Percentiles rank a stretch among this genome's conserved stretches.
Conservation (phyloP, 2,797 vertebrate genomes). For the Lateolabrax maculatus region DNA sequence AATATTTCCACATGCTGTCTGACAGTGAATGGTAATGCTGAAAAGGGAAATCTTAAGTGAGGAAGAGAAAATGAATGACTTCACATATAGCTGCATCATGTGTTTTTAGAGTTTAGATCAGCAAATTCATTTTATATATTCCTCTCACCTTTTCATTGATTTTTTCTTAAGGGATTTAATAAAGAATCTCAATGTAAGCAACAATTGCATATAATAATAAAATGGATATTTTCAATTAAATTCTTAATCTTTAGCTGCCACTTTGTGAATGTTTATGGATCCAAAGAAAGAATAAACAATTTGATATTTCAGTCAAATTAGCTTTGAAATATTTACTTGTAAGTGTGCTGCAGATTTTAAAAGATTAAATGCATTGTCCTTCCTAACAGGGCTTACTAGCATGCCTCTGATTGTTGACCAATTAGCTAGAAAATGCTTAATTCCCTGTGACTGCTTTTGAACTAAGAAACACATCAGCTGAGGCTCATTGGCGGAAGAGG, state of each 20-base stretch:
- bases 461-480: constrained; percentile 40
- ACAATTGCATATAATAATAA: background rate
- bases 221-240: too few relatives aligned
- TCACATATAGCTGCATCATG: background rate
- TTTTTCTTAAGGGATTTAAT: background rate
- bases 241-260: background rate
- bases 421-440: constrained; percentile 39
- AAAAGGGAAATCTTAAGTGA: background rate
- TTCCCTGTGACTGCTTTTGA: constrained; percentile 13
- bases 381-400: constrained; percentile 12
- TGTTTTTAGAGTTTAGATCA: constrained; percentile 16
- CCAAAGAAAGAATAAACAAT: background rate
- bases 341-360: constrained; percentile 39
- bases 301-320: constrained; percentile 22
- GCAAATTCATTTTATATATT: background rate
- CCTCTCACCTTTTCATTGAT: background rate
- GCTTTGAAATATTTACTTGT: constrained; percentile 7
- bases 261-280: background rate
- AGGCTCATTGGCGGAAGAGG: constrained; percentile 37
- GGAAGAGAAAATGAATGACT: background rate
- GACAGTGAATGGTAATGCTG: constrained; percentile 15
- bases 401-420: constrained; percentile 35
- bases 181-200: background rate
- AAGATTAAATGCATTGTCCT: constrained; percentile 33
- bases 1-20: constrained; percentile 10